phyloP scores from a whole-genome alignment of 2,113 vertebrate genomes.

The Rhea americana region DNA sequence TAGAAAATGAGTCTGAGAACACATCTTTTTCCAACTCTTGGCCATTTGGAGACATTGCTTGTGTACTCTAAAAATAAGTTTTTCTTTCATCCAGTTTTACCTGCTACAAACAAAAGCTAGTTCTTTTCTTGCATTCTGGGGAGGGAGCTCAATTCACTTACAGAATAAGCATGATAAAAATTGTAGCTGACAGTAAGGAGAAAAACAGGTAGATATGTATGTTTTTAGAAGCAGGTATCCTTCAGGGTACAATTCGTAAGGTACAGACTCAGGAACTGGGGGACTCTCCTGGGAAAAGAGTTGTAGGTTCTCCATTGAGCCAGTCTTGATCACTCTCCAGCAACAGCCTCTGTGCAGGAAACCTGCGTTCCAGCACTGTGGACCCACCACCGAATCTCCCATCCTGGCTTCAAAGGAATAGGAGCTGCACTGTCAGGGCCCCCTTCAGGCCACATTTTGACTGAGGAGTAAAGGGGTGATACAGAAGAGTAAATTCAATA shows the following conservation, averaged over 20 bases:
- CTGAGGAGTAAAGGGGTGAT: neutral
- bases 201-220: fast-evolving
- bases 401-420: neutral
- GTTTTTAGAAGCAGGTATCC: neutral
- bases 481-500: neutral
- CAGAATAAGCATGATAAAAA: neutral
- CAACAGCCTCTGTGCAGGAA: fast-evolving
- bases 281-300: neutral
- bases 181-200: neutral
- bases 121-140: neutral
- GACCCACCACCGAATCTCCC: neutral
- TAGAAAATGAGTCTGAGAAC: neutral
- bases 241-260: neutral
- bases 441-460: neutral
- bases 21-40: neutral
- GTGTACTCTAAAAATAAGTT: neutral
- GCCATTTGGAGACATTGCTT: neutral
- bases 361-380: neutral
- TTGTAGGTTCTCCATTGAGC: neutral
- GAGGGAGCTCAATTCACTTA: neutral
- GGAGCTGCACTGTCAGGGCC: neutral
- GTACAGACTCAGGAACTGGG: neutral
- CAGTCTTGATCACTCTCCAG: neutral
- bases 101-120: neutral
- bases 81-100: neutral